Evolutionary conservation across 2,113 vertebrate species (phyloP).

Genomic region (Maccullochella peelii): DNA sequence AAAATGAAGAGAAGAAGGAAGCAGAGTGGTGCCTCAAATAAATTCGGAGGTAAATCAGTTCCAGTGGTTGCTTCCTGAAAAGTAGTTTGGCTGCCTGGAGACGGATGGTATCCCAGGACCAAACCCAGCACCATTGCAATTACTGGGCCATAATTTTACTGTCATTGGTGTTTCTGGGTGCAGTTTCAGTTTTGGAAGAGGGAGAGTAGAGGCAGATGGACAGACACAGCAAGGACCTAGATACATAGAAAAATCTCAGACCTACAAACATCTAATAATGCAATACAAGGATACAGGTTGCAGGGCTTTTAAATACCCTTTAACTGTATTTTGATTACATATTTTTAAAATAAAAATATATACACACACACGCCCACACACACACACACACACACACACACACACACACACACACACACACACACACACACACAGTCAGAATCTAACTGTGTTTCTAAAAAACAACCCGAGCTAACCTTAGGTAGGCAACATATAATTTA

Average conservation of each 20-base stretch:
- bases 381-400: too few species aligned
- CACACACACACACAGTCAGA: too few species aligned
- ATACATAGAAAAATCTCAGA: neutral
- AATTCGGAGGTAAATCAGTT: constrained; percentile 73
- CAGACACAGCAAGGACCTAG: neutral
- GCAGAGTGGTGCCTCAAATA: constrained; percentile 43
- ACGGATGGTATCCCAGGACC: constrained; percentile 63
- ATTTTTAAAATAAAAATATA: too few species aligned
- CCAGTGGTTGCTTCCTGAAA: constrained; percentile 68
- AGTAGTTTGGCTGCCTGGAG: constrained; percentile 66
- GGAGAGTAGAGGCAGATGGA: constrained; percentile 15
- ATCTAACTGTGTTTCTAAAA: neutral
- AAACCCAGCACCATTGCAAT: constrained; percentile 60
- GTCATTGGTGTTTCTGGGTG: constrained; percentile 52
- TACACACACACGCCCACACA: too few species aligned
- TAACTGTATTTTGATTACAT: neutral
- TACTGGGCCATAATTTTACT: constrained; percentile 64
- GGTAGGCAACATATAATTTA: too few species aligned
- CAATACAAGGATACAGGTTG: neutral
- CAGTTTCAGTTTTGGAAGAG: constrained; percentile 21
- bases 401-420: too few species aligned
- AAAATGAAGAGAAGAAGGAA: constrained; percentile 33
- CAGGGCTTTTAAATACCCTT: neutral
- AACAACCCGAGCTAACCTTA: neutral
- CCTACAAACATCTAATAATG: neutral